Evolutionary conservation across 37 sponge, comb jelly and placozoan species (phyloP).

Genomic region (Axinella damicornis): DNA sequence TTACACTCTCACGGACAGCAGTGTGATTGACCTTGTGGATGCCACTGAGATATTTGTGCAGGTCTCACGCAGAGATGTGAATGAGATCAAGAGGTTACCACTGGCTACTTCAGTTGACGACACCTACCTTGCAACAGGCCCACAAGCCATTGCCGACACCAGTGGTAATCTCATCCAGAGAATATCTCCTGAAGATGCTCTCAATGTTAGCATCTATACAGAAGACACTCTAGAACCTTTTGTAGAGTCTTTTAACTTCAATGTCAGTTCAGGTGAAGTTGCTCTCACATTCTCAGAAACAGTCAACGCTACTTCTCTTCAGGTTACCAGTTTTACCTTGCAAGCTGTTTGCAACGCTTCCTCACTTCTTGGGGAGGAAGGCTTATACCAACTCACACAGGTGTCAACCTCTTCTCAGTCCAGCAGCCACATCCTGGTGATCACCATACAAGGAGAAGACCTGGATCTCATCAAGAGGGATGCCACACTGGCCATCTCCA

Average conservation of each 20-base stretch:
- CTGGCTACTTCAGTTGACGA: constrained; percentile 77
- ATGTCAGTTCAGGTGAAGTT: constrained; percentile 80
- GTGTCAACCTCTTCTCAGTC: constrained; percentile 40
- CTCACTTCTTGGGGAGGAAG: background rate
- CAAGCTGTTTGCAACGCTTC: constrained; percentile 55
- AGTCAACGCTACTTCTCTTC: constrained; percentile 72
- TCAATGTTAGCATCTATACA: constrained; percentile 41
- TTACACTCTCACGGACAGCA: constrained; percentile 67
- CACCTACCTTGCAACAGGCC: constrained; percentile 53
- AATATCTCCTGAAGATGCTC: constrained; percentile 38
- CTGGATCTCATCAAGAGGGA: constrained; percentile 78
- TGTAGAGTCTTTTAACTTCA: constrained; percentile 77
- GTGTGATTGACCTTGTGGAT: constrained; percentile 38
- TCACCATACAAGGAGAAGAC: constrained; percentile 56
- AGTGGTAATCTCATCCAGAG: constrained; percentile 45
- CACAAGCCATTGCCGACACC: constrained; percentile 70
- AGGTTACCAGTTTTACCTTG: constrained; percentile 67
- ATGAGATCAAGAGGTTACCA: constrained; percentile 77
- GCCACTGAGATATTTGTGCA: constrained; percentile 61
- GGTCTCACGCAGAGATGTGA: constrained; percentile 73
- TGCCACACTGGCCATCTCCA: constrained; percentile 61
- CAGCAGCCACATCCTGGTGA: constrained; percentile 50
- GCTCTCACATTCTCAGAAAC: constrained; percentile 84
- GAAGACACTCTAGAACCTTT: constrained; percentile 57
- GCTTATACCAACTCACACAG: constrained; percentile 59